phyloP scores from a whole-genome alignment of 2,797 vertebrate species.

The Balearica regulorum region DNA sequence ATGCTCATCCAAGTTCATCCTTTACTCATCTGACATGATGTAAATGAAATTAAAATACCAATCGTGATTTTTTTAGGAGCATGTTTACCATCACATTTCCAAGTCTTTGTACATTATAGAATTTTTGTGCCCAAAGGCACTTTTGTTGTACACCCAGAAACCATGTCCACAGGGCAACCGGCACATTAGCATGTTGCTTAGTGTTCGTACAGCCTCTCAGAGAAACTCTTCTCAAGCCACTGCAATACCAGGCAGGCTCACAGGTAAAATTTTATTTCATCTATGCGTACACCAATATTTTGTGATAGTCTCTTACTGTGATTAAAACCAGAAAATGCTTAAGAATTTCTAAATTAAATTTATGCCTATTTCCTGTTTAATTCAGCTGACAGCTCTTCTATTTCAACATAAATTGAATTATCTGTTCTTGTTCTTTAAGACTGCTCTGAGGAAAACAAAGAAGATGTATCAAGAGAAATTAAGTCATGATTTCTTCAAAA shows the following conservation, averaged over 20 bases:
- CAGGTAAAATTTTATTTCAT: not conserved
- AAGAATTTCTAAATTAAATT: slow-evolving; percentile 45
- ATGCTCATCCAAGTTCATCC: not conserved
- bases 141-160: not conserved
- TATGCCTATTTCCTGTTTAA: slow-evolving; percentile 46
- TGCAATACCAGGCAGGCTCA: not conserved
- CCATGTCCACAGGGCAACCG: rapidly evolving
- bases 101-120: not conserved
- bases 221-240: not conserved
- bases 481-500: not conserved
- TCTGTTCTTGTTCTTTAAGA: not conserved
- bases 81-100: not conserved
- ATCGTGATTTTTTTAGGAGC: not conserved
- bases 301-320: slow-evolving; percentile 10
- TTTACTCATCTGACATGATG: not conserved
- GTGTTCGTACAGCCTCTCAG: not conserved
- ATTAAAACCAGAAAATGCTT: slow-evolving; percentile 59
- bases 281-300: not conserved
- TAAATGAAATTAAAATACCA: not conserved
- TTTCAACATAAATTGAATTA: slow-evolving; percentile 32
- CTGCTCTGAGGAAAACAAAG: slow-evolving; percentile 1
- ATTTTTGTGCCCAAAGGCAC: not conserved
- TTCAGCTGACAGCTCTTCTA: slow-evolving; percentile 40
- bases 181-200: not conserved
- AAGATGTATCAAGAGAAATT: not conserved